Percentiles rank a stretch among this genome's conserved stretches.
phyloP scores from a whole-genome alignment of 1,140 invertebrate species.

The Caenorhabditis latens region DNA sequence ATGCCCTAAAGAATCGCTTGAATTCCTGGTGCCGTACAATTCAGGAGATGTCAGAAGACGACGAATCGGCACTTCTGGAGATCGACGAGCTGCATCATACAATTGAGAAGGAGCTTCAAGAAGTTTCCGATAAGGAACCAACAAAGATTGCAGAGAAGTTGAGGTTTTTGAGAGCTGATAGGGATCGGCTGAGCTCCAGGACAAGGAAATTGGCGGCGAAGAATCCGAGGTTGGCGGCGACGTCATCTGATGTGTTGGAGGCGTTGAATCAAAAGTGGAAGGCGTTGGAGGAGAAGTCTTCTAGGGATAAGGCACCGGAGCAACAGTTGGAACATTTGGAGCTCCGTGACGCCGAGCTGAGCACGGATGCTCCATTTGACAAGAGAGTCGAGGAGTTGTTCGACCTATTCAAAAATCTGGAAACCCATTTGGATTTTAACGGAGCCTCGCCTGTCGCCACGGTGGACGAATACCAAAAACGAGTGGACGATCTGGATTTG shows the following conservation, averaged over 20 bases:
- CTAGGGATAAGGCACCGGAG: background rate
- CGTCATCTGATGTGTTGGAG: conserved; percentile 42
- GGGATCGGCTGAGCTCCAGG: conserved; percentile 50
- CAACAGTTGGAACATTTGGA: background rate
- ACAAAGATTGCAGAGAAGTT: conserved; percentile 50
- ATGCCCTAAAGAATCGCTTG: conserved; percentile 61
- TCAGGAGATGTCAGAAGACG: conserved; percentile 58
- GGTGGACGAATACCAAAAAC: conserved; percentile 65
- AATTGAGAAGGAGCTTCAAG: conserved; percentile 17
- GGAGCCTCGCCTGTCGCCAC: conserved; percentile 62
- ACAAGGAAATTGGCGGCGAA: conserved; percentile 51
- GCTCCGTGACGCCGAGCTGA: background rate
- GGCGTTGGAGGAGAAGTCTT: conserved; percentile 55
- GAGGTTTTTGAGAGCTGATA: conserved; percentile 49
- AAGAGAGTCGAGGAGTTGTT: conserved; percentile 64
- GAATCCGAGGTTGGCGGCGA: conserved; percentile 54
- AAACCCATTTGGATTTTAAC: conserved; percentile 67
- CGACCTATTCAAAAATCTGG: conserved; percentile 63
- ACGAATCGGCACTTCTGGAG: conserved; percentile 48
- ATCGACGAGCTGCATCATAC: conserved; percentile 55
- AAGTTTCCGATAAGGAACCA: conserved; percentile 21
- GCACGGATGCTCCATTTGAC: conserved; percentile 33
- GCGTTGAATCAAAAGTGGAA: conserved; percentile 57
- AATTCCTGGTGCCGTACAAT: conserved; percentile 59
- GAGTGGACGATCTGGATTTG: conserved; percentile 65